Percentiles rank a stretch among this genome's conserved stretches.
Conservation (phyloP, 1,140 invertebrate species). For the Ceratoteleas bidentatus region DNA sequence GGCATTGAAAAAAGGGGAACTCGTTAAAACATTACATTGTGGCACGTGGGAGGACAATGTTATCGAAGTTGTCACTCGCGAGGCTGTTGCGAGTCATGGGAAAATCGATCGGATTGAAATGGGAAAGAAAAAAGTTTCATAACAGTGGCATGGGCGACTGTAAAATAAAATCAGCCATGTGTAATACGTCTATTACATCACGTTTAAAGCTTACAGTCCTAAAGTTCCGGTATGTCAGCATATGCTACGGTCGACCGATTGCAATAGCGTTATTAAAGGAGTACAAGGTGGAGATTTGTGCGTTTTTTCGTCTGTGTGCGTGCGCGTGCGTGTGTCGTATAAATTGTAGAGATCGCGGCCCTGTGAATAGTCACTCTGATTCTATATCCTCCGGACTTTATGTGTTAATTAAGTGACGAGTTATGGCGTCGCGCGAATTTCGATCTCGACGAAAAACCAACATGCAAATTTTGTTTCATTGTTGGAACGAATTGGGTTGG, state of each 20-base stretch:
- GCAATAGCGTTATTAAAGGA: constrained; percentile 60
- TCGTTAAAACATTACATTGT: constrained; percentile 6
- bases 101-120: constrained; percentile 46
- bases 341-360: constrained; percentile 35
- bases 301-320: constrained; percentile 29
- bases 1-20: not conserved
- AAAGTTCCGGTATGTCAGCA: constrained; percentile 62
- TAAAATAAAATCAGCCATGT: constrained; percentile 58
- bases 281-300: constrained; percentile 56
- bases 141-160: constrained; percentile 27
- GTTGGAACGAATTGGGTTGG: no score
- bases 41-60: constrained; percentile 24
- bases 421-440: constrained; percentile 5
- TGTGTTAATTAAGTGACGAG: constrained; percentile 33
- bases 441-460: no score
- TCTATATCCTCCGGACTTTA: constrained; percentile 39
- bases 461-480: no score
- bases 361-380: constrained; percentile 44
- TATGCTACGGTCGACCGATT: constrained; percentile 59
- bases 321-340: constrained; percentile 16
- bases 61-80: constrained; percentile 19
- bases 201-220: constrained; percentile 59
- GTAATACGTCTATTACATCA: constrained; percentile 55
- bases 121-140: constrained; percentile 23
- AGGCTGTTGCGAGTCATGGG: constrained; percentile 23